Evolutionary conservation across 2,888 invertebrate genomes (phyloP), one percentile per base, ranked within the genome.

Genomic region (Chymomyza amoena): DNA sequence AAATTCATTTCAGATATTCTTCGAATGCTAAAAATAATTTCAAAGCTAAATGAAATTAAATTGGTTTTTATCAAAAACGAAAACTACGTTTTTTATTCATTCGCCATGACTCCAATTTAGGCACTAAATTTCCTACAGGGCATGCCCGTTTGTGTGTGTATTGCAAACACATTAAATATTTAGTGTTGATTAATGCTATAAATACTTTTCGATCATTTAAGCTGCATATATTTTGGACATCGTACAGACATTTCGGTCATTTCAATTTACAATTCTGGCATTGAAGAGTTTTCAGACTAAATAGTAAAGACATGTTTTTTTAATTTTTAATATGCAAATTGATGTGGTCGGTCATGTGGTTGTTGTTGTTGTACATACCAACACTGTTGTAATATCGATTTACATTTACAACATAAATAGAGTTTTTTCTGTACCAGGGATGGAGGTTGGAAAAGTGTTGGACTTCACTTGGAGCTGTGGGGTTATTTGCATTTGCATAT

Each of bases 121-220:
- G 32, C 32, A 32, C 6, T 9, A 7, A 20, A 54, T 5, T 18
- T 54, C 54, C 15, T 51, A 16, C 51, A 2, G 13, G 51, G n/a
- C 15, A 16, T 15, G 39, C n/a, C n/a, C 39, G 13, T 45, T 13
- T 45, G 10, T 45, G 13, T 45, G 13, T 13, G 13, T n/a, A n/a
- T 45, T 45, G 39, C 54, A 54, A 20, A 54, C 54, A 6, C 18
- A 54, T 54, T 1, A 54, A 54, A 54, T 54, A 54, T 54, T 54
- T 54, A 54, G 54, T 54, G 54, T 54, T 20, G 54, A 54, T 54
- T 54, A 54, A 54, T 54, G 54, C n/a, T 15, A 54, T 54, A 54
- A 54, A 54, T n/a, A 18, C n/a, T 4, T 54, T 54, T 54, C 54
- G 13, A 54, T 20, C 18, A 20, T 54, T 54, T 54, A 16, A 9